Evolutionary conservation across 2,888 invertebrate species (phyloP), one percentile per base, ranked within the genome.

Genomic region (Drosophila colorata): DNA sequence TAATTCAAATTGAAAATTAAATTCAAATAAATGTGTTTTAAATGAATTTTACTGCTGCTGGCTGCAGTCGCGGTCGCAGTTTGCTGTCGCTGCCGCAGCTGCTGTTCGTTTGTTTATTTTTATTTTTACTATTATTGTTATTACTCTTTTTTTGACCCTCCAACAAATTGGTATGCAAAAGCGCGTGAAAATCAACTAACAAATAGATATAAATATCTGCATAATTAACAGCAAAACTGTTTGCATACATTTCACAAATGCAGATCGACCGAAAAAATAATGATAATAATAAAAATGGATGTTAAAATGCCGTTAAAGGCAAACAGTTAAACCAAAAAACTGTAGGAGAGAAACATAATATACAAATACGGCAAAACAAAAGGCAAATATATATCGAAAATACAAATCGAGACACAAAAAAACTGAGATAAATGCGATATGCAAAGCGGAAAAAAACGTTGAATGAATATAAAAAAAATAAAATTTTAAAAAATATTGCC

Each of bases 111-210:
- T 52, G 41, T 20, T 40, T 48, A 16, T 37, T 44, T 5, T 49
- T 18, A 14, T 44, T 28, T 5, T 31, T 46, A 8, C 33, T 46
- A 38, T 47, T 31, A n/a, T 18, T 25, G 52, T 47, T 46, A 33
- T 9, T 28, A 28, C 9, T 8, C 8, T 35, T 28, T 46, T 49
- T n/a, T n/a, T 13, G 41, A 14, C 14, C 44, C 60, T 61, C 47
- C 37, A 67, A 69, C 75, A 82, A 82, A 87, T 84, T 87, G 78
- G 75, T 73, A 84, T 84, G 85, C 85, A 84, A 69, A 84, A 80
- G 73, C 82, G 87, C 85, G 87, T 87, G 85, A 87, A 83, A 83
- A 83, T 78, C 75, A 69, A 85, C 87, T 71, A 76, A 59, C 65
- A 81, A 78, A 81, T 64, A 57, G 68, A 48, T 53, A 69, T 57